Percentiles rank a stretch among this genome's conserved stretches.
These are phyloP conservation scores for Phainopepla nitens DNA, from an alignment of 2,113 vertebrate species.

Conservation along the genomic window DNA sequence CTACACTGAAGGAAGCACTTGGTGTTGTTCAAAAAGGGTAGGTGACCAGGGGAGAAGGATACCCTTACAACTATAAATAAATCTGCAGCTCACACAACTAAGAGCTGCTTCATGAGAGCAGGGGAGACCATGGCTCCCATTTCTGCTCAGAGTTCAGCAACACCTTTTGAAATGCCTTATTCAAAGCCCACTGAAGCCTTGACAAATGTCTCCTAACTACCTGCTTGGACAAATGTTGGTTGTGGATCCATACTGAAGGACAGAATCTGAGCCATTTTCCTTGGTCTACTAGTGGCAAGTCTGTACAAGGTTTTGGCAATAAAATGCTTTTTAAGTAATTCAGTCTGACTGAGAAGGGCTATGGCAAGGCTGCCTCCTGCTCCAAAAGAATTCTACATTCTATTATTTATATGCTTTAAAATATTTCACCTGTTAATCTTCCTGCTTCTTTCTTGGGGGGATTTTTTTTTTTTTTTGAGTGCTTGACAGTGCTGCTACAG, in stretches of 20 bases:
- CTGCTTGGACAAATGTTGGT: neutral
- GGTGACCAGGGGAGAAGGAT: neutral
- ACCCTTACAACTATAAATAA: neutral
- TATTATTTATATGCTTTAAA: neutral
- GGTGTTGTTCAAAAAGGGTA: neutral
- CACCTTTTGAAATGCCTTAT: neutral
- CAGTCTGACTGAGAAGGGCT: neutral
- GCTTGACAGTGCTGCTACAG: neutral
- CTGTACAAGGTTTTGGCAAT: neutral
- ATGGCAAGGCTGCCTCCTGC: neutral
- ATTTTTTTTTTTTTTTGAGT: neutral
- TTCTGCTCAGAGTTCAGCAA: neutral
- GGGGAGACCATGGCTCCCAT: neutral
- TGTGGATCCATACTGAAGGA: neutral
- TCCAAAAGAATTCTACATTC: neutral
- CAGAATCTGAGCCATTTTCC: neutral
- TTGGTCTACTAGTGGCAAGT: neutral
- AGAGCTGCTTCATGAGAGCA: neutral
- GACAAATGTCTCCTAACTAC: neutral
- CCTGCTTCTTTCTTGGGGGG: rapidly evolving
- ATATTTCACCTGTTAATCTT: neutral
- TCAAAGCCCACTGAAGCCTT: neutral
- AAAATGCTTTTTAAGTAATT: neutral
- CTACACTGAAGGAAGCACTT: neutral
- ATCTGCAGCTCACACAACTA: neutral